Evolutionary conservation across 2,797 vertebrate genomes (phyloP), one percentile per base, ranked within the genome.

Genomic region (Eremophila alpestris): DNA sequence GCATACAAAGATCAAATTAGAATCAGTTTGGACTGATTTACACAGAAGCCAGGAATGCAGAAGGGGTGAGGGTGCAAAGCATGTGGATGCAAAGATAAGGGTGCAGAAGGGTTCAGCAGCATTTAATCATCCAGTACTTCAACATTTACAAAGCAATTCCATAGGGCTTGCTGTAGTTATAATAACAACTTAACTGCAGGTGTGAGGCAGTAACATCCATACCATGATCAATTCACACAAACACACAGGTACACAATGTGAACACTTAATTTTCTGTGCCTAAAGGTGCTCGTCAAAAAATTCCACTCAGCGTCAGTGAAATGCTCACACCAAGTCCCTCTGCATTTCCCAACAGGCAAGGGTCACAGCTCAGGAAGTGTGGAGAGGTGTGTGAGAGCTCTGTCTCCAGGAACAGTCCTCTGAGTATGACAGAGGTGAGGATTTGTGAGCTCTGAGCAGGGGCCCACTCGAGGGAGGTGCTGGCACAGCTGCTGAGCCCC

Each of bases 111-210:
- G 10, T 51, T 45, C 45, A 83, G 20, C 49, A 83, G 63, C 43
- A 69, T 12, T 38, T 43, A 29, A 38, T 32, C 23, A 62, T 1
- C 0, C 5, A 56, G 49, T 22, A 51, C 20, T 45, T n/a, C 2
- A 29, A 38, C 56, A 87, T 7, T 64, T 32, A 36, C 27, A 51
- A 51, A 51, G 27, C 2, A 21, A 45, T 70, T 76, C n/a, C 49
- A 34, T 1, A 11, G 55, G 23, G 38, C 12, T 69, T 7, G 0
- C 43, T 49, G 4, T 3, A 43, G 36, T 3, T n/a, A 3, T 3
- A 56, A 32, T 13, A 67, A 41, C 4, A 15, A 63, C 23, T 45
- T 63, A n/a, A 69, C 17, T 13, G 40, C 14, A 63, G 38, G 45
- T 63, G 8, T 45, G 45, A 58, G 38, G 40, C 21, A 43, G 49